Conservation (phyloP, 2,113 vertebrate genomes). For the Ochotona curzoniae region DNA sequence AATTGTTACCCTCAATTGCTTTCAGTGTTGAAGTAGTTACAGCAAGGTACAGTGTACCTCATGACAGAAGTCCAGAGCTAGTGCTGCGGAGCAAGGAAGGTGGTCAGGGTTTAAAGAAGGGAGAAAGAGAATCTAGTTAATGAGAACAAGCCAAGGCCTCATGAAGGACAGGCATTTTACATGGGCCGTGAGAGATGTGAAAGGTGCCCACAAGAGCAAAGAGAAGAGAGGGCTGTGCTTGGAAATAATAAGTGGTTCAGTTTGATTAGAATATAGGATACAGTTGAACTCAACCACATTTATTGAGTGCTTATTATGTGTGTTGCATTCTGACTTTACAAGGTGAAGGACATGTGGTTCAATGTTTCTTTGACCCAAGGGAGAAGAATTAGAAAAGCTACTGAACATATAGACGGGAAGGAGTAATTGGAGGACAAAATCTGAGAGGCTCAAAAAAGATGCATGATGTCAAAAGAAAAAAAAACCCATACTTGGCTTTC, state of each 20-base stretch:
- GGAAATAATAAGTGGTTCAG: neutral
- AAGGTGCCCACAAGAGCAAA: neutral
- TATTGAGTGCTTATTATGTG: neutral
- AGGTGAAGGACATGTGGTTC: neutral
- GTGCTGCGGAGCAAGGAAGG: neutral
- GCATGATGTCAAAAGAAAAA: too few species aligned
- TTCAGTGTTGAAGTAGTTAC: neutral
- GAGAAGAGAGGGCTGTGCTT: neutral
- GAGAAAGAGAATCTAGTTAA: neutral
- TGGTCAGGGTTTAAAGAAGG: neutral
- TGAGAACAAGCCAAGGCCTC: neutral
- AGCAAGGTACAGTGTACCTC: too few species aligned
- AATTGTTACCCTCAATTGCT: neutral
- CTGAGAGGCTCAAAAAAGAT: too few species aligned
- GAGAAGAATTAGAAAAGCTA: constrained; percentile 21
- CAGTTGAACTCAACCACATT: neutral
- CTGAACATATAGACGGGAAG: neutral
- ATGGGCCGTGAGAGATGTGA: neutral
- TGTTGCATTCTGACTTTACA: constrained; percentile 21
- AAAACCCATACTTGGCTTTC: too few species aligned
- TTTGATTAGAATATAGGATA: neutral
- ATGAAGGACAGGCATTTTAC: neutral
- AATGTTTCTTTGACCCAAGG: neutral
- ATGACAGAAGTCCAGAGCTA: neutral
- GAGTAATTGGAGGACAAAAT: neutral